phyloP scores from a whole-genome alignment of 1,140 invertebrate species.

The Nephila pilipes region DNA sequence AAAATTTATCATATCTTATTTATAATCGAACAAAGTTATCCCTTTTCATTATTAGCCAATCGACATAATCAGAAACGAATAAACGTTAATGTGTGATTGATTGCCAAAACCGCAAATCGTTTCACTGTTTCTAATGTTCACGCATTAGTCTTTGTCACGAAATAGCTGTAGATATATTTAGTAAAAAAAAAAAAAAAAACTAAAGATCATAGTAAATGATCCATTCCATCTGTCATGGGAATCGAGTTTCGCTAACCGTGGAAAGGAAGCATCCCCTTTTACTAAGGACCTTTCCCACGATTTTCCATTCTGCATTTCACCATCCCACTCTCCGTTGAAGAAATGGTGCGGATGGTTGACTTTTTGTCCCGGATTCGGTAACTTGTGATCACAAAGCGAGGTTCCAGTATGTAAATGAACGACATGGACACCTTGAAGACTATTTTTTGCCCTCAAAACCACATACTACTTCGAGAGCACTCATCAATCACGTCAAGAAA shows the following conservation, averaged over 20 bases:
- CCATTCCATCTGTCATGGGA: conserved; percentile 33
- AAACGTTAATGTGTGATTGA: neutral
- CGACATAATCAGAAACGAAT: neutral
- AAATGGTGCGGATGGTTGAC: conserved; percentile 49
- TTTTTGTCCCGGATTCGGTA: neutral
- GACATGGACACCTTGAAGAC: neutral
- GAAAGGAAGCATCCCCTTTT: neutral
- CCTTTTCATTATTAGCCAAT: neutral
- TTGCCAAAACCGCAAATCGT: neutral
- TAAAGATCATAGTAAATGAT: conserved; percentile 14
- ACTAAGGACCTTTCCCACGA: conserved; percentile 44
- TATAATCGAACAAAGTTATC: no score
- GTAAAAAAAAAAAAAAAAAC: neutral
- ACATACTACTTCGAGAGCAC: neutral
- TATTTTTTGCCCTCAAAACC: neutral
- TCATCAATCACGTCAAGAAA: no score
- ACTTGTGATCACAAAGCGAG: conserved; percentile 15
- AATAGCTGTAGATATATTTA: neutral
- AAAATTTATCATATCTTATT: no score
- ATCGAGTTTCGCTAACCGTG: conserved; percentile 16
- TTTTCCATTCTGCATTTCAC: neutral
- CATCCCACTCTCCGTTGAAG: neutral
- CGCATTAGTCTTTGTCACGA: neutral
- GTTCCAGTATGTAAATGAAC: conserved; percentile 23
- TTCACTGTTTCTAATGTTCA: neutral